Evolutionary conservation across 1,140 invertebrate species (phyloP), one percentile per base, ranked within the genome.

Genomic region (Trissolcus basalis): DNA sequence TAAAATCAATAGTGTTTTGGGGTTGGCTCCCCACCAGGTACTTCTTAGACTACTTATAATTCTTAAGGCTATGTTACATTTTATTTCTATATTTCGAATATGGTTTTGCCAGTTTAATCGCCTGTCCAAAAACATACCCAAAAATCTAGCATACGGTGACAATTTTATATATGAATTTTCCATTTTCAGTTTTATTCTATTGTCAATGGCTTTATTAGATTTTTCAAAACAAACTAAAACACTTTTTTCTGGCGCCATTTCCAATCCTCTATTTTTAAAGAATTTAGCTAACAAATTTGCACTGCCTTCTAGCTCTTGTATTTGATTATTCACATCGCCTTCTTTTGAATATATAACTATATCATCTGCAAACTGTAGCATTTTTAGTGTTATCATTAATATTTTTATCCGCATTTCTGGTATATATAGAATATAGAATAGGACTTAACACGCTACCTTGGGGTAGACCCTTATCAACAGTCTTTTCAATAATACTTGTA

Each of bases 21-120:
- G 61, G 14, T 71, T 44, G 4, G 68, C 56, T 7, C 74, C 58
- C 68, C 61, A 77, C 68, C 68, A 77, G 1, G 47, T 64, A 12
- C 60, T 47, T 45, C 69, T 64, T 0, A 78, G 19, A 39, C 53
- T 47, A 19, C 51, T 65, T 4, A 72, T 15, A 12, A 68, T 58
- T 33, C 33, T 64, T 4, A 79, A 44, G 0, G 39, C 14, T 13
- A 15, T 15, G 9, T 43, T 48, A 27, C 58, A 61, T 59, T 68
- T 68, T 6, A n/a, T 13, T n/a, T 45, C 15, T 12, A 49, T 32
- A 44, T 50, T 9, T 6, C 56, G 33, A 27, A 72, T 55, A 16
- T 77, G 61, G 3, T 47, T 35, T 0, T 72, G 53, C 48, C 68
- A 77, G 13, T 56, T 63, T 0, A 71, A 14, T 41, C 11, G 53